Base-by-base conservation (phyloP, 2,888 invertebrate species). In the Hirtodrosophila cameraria region DNA sequence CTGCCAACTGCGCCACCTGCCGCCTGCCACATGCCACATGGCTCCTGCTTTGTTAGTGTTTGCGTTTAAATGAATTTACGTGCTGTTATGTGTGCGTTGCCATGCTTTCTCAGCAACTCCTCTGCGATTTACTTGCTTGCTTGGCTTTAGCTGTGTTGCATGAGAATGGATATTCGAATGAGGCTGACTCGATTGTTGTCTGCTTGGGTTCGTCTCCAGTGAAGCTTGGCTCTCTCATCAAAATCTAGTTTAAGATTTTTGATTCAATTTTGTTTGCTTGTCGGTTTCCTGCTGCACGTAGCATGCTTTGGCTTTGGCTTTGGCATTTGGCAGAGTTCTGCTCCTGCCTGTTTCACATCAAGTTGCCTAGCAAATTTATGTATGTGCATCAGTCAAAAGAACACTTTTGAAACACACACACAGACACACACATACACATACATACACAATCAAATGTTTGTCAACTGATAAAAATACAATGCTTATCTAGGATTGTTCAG, bases 201-300 rank as follows among this genome's bases (percentile, higher is more conserved):
- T 62, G 57, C 57, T 42, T 31, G 59, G 49, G 9, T 62, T 59
- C 13, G 5, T 38, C 43, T 55, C 46, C 25, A 43, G 23, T 43
- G 33, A 12, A 63, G 41, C 52, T 28, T 30, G 48, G 48, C 39
- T 31, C 43, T 43, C 52, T 66, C 79, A 73, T 83, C 79, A 76
- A 76, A 82, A 82, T 85, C 83, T 58, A 81, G 73, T 84, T 75
- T 78, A 75, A 84, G 70, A 75, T 68, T 84, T 81, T 75, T 81
- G 84, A 81, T 81, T 81, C 81, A 81, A 81, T 81, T 81, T 80
- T 50, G 72, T 53, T 67, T 80, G 57, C 65, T 65, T 68, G 59
- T 59, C 42, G 65, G 60, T 58, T 75, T 59, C 55, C 46, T 48
- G 60, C 42, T 66, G 75, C 73, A 77, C 62, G 36, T 62, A 46